Evolutionary conservation across 1,140 invertebrate genomes (phyloP).

Genomic region (Temnothorax curvispinosus): DNA sequence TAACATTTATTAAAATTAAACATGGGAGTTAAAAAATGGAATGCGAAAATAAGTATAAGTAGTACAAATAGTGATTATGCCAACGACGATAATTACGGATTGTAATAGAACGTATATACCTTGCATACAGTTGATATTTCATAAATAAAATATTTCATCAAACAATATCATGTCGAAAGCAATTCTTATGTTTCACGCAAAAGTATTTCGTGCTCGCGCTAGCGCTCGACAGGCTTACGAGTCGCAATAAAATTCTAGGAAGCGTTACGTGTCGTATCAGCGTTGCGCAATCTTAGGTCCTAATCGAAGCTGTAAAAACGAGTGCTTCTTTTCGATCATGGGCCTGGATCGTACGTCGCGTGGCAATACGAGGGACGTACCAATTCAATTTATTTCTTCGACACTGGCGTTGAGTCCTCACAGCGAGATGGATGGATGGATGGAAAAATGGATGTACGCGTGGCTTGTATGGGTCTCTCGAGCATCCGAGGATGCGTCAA

Average conservation of each 20-base stretch:
- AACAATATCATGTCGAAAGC: background rate
- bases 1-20: background rate
- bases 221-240: conserved; percentile 1
- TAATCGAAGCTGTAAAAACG: conserved; percentile 67
- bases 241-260: conserved; percentile 39
- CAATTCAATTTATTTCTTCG: conserved; percentile 72
- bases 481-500: conserved; percentile 8
- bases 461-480: conserved; percentile 20
- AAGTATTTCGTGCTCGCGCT: background rate
- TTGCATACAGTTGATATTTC: background rate
- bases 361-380: conserved; percentile 23
- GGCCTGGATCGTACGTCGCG: conserved; percentile 32
- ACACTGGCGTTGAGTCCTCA: conserved; percentile 18
- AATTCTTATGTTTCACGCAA: background rate
- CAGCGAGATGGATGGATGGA: conserved; percentile 45
- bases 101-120: background rate
- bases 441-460: conserved; percentile 43
- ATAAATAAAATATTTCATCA: background rate
- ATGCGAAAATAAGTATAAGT: background rate
- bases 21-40: background rate
- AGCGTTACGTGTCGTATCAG: conserved; percentile 36
- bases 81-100: background rate
- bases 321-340: conserved; percentile 39
- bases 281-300: conserved; percentile 1
- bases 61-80: background rate